A percentile compares a stretch with the other conserved stretches of the same genome.
Conservation (phyloP, 2,113 vertebrate species). For the Mesocricetus auratus region DNA sequence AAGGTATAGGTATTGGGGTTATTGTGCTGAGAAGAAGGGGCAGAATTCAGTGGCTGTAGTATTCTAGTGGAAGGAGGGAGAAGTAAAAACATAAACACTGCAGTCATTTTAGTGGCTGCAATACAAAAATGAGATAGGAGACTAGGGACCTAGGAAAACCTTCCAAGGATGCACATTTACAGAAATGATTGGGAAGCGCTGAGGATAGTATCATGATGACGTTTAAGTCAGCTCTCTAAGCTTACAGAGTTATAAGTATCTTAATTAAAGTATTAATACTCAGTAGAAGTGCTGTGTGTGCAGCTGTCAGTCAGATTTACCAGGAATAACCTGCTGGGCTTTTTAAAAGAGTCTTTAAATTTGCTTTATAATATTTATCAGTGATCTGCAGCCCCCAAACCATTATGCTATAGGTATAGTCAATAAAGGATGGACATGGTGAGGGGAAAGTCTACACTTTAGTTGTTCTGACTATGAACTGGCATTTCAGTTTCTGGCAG, state of each 20-base stretch:
- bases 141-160: not conserved
- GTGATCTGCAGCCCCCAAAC: not conserved
- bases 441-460: not conserved
- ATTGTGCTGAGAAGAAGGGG: conserved; percentile 11
- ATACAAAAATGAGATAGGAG: not conserved
- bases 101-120: not conserved
- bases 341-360: conserved; percentile 65
- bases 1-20: not conserved
- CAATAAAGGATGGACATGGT: not conserved
- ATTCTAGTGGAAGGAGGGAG: not conserved
- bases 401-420: not conserved
- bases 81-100: not conserved
- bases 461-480: not conserved
- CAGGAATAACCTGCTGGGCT: not conserved
- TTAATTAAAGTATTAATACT: conserved; percentile 57
- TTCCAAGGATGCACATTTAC: not conserved
- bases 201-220: not conserved
- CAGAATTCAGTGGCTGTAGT: not conserved
- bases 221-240: conserved; percentile 8
- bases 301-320: conserved; percentile 45
- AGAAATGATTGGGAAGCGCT: not conserved
- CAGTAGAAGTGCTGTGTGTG: conserved; percentile 3
- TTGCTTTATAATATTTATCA: conserved; percentile 64
- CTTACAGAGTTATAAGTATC: conserved; percentile 30
- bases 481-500: not conserved